Evolutionary conservation across 2,888 invertebrate genomes (phyloP), one percentile per base, ranked within the genome.

Genomic region (Antheraea yamamai): DNA sequence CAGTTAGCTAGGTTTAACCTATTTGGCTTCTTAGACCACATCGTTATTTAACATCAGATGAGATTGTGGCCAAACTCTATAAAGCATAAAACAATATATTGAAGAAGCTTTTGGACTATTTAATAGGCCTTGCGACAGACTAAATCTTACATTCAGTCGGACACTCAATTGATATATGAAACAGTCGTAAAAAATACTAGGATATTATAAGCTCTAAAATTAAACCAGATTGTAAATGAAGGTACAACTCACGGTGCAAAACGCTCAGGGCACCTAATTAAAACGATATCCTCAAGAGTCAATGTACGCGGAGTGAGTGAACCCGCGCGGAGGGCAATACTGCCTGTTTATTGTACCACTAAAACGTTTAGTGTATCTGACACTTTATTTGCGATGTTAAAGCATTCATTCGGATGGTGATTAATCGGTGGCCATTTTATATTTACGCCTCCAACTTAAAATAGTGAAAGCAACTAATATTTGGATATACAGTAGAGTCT

Each of bases 381-480:
- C 70, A 70, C 70, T 70, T 66, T 70, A 39, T 70, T 70, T 70
- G 70, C 12, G 70, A n/a, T 70, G 70, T 39, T 26, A 70, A 39
- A 39, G 39, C 7, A 70, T 70, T 70, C 70, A n/a, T 20, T 70
- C n/a, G 70, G 39, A 35, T n/a, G 68, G 30, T 70, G 20, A 39
- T 20, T 70, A 35, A 70, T 70, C 70, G 39, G 35, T 70, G 10
- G 35, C 35, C 72, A 26, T 55, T n/a, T 55, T 52, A 73, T n/a
- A 12, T 35, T 20, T 30, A 16, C 51, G 72, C 47, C 64, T 64
- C 26, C 26, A 26, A 26, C 16, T 30, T 2, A 23, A 23, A 12
- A 61, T 61, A 61, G 23, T 23, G 61, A 23, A 12, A 61, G 23
- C n/a, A 23, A 61, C 10, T 61, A 23, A 61, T 23, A 10, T 61